A percentile compares a stretch with the other conserved stretches of the same genome.
These are phyloP conservation scores for fruit fly (Drosophila melanogaster) DNA, from an alignment of 1,140 invertebrate genomes.

Conservation along the genomic window DNA sequence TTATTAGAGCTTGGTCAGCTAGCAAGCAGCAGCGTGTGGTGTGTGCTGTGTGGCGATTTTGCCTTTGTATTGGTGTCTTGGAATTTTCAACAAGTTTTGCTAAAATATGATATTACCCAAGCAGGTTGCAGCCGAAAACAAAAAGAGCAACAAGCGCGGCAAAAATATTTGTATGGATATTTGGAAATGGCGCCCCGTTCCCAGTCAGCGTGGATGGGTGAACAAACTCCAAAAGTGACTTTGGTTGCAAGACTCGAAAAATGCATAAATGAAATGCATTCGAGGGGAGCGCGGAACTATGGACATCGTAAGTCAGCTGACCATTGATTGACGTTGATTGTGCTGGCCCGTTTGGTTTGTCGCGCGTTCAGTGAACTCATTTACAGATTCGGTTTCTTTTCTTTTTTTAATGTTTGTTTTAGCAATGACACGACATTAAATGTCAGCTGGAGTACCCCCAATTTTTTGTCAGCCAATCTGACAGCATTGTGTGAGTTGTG, in stretches of 20 bases:
- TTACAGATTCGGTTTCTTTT: constrained; percentile 32
- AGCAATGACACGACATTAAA: constrained; percentile 36
- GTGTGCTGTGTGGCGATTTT: constrained; percentile 22
- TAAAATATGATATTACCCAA: constrained; percentile 80
- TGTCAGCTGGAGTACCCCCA: constrained; percentile 16
- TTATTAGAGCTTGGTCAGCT: constrained; percentile 66
- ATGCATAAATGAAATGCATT: constrained; percentile 33
- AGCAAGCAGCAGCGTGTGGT: constrained; percentile 54
- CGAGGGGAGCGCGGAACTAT: background rate
- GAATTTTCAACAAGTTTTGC: constrained; percentile 77
- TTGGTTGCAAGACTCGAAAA: constrained; percentile 41
- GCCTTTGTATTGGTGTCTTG: constrained; percentile 38
- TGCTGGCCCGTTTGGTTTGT: constrained; percentile 33
- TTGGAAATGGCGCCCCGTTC: constrained; percentile 62
- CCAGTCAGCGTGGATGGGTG: constrained; percentile 48
- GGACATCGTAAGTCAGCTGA: constrained; percentile 49
- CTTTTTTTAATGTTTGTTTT: constrained; percentile 5
- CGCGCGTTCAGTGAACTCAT: constrained; percentile 61
- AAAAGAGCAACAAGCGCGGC: constrained; percentile 4
- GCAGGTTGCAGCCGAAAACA: constrained; percentile 60
- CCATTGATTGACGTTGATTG: constrained; percentile 68
- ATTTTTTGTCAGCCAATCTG: constrained; percentile 8
- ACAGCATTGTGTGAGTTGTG: constrained; percentile 23
- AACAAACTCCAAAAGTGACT: constrained; percentile 55
- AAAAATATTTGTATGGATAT: constrained; percentile 53